These are phyloP conservation scores for Tipula helvola DNA, from an alignment of 2,888 invertebrate genomes.

Conservation along the genomic window DNA sequence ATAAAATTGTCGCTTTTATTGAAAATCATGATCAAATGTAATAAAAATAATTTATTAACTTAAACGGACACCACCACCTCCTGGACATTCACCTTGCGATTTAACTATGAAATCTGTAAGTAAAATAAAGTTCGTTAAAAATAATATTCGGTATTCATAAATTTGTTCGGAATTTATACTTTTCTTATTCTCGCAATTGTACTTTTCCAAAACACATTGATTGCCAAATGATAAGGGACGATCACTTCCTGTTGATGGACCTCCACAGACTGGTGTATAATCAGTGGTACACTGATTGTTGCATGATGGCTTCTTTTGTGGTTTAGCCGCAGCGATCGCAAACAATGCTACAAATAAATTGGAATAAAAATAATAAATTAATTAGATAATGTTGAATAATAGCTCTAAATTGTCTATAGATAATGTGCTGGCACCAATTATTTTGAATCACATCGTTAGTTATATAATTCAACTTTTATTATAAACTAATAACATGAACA, in stretches of 20 bases:
- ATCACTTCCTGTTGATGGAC: constrained; percentile 14
- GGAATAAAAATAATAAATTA: constrained; percentile 18
- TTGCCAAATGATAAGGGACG: constrained; percentile 28
- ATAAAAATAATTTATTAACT: constrained; percentile 21
- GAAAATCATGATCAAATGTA: not conserved
- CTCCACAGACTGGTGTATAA: constrained; percentile 29
- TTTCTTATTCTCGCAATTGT: constrained; percentile 32
- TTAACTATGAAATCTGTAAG: constrained; percentile 25
- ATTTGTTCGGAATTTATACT: constrained; percentile 22
- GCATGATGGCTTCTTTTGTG: constrained; percentile 20
- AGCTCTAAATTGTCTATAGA: not conserved
- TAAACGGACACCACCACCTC: constrained; percentile 29
- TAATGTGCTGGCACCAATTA: not conserved
- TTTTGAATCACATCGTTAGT: not conserved
- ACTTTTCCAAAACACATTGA: constrained; percentile 29
- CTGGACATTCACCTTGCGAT: constrained; percentile 29
- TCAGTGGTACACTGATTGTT: constrained; percentile 20
- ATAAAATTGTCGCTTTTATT: not conserved
- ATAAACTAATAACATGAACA: too few species aligned
- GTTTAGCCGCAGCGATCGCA: constrained; percentile 23
- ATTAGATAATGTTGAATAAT: constrained; percentile 10
- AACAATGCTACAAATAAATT: constrained; percentile 18
- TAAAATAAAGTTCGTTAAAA: not conserved
- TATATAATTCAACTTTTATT: not conserved
- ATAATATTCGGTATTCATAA: not conserved